Evolutionary conservation across 1,140 invertebrate species (phyloP).

Genomic region (Subanguina moxae): DNA sequence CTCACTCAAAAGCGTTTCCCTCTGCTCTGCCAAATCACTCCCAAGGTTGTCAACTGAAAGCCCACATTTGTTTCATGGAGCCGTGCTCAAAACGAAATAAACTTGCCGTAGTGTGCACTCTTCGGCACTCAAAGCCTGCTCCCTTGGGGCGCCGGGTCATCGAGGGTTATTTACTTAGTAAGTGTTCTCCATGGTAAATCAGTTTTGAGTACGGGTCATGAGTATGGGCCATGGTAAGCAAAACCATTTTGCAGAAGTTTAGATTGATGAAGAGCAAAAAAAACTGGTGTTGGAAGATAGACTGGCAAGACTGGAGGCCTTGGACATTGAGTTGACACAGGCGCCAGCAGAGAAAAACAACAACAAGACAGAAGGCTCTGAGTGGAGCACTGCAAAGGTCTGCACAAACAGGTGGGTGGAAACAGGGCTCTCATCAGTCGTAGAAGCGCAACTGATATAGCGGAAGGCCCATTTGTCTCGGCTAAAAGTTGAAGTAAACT

Average conservation of each 20-base stretch:
- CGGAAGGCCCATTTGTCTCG: too few relatives aligned
- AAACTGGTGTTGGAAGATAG: conserved; percentile 69
- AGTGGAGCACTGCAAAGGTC: neutral
- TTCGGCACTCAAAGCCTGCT: too few relatives aligned
- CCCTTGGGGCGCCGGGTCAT: too few relatives aligned
- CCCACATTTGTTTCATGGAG: too few relatives aligned
- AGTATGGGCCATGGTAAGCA: neutral
- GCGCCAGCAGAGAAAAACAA: neutral
- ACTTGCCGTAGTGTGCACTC: too few relatives aligned
- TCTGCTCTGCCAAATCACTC: conserved; percentile 75
- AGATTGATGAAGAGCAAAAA: conserved; percentile 67
- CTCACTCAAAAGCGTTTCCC: conserved; percentile 81
- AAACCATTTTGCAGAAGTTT: conserved; percentile 16
- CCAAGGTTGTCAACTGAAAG: conserved; percentile 61
- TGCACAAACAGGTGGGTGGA: conserved; percentile 1
- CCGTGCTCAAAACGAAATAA: too few relatives aligned
- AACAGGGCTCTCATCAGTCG: conserved; percentile 2
- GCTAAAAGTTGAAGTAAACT: too few relatives aligned
- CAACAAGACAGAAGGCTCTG: neutral
- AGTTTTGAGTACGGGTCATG: conserved; percentile 9
- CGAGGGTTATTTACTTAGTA: too few relatives aligned
- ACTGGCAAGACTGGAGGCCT: conserved; percentile 59
- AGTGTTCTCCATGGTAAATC: too few relatives aligned
- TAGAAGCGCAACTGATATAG: conserved; percentile 66
- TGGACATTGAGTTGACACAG: neutral